A percentile compares a stretch with the other conserved stretches of the same genome.
phyloP scores from a whole-genome alignment of 2,113 vertebrate species.

The Sorex fumeus region DNA sequence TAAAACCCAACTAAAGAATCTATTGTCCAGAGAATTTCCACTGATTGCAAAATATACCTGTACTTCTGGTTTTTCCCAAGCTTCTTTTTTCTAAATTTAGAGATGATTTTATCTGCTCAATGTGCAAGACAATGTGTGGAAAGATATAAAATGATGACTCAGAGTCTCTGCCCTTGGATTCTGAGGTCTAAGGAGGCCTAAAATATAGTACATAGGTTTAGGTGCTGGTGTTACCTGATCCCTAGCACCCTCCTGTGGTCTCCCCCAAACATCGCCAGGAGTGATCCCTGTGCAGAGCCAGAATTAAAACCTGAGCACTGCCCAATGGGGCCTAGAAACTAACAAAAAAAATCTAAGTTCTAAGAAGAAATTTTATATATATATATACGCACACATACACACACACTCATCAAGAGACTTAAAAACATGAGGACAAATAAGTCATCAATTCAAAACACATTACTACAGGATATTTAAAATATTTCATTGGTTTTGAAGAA shows the following conservation, averaged over 20 bases:
- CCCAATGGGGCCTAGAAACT: too few relatives aligned
- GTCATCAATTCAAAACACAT: conserved; percentile 42
- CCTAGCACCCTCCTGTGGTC: too few relatives aligned
- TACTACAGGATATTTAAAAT: conserved; percentile 30
- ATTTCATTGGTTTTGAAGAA: conserved; percentile 43
- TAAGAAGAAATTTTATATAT: too few relatives aligned
- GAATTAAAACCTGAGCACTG: too few relatives aligned
- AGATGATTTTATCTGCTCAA: background rate
- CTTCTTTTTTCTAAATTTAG: conserved; percentile 29
- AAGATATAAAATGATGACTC: background rate
- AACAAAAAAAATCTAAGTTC: too few relatives aligned
- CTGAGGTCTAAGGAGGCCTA: background rate
- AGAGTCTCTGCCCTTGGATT: conserved; percentile 19
- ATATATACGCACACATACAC: background rate
- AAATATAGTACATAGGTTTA: too few relatives aligned
- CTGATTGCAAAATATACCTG: background rate
- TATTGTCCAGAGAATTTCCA: background rate
- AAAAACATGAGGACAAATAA: conserved; percentile 26
- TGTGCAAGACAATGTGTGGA: background rate
- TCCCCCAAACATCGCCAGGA: too few relatives aligned
- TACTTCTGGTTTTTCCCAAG: background rate
- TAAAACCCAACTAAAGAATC: conserved; percentile 35
- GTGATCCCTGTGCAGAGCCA: too few relatives aligned
- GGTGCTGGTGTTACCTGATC: too few relatives aligned
- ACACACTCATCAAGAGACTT: conserved; percentile 35